phyloP scores from a whole-genome alignment of 1,140 invertebrate genomes.

The Monomorium pharaonis region DNA sequence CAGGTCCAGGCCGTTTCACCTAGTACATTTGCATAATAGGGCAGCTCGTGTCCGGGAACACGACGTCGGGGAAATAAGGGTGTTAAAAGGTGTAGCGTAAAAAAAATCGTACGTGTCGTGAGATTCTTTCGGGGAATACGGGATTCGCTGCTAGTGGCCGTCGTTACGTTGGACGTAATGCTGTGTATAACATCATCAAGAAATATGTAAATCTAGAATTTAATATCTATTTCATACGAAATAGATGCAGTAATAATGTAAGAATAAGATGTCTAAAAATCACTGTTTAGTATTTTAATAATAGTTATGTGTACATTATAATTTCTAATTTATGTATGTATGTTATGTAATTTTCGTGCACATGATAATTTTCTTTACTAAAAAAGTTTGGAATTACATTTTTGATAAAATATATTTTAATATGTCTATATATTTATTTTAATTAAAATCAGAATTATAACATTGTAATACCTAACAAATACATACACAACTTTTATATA shows the following conservation, averaged over 20 bases:
- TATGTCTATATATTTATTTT: background rate
- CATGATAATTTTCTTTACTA: background rate
- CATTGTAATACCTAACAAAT: background rate
- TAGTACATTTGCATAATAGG: conserved; percentile 79
- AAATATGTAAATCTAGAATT: conserved; percentile 31
- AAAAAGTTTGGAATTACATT: background rate
- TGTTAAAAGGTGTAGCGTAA: conserved; percentile 66
- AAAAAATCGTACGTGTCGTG: conserved; percentile 65
- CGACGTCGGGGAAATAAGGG: conserved; percentile 72
- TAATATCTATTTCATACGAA: background rate
- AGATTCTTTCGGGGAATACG: conserved; percentile 61
- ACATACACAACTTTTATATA: background rate
- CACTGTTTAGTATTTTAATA: background rate
- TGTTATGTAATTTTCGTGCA: no score
- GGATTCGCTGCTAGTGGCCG: background rate
- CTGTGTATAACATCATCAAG: background rate
- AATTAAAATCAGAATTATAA: background rate
- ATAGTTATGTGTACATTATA: background rate
- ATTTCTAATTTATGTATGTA: background rate
- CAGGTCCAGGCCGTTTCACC: conserved; percentile 74
- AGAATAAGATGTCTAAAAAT: background rate
- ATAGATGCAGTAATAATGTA: background rate
- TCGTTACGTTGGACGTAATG: background rate
- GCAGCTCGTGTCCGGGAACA: conserved; percentile 68
- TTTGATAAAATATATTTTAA: background rate